Conservation (phyloP, 2,797 vertebrate genomes). For the Neostethus bicornis region DNA sequence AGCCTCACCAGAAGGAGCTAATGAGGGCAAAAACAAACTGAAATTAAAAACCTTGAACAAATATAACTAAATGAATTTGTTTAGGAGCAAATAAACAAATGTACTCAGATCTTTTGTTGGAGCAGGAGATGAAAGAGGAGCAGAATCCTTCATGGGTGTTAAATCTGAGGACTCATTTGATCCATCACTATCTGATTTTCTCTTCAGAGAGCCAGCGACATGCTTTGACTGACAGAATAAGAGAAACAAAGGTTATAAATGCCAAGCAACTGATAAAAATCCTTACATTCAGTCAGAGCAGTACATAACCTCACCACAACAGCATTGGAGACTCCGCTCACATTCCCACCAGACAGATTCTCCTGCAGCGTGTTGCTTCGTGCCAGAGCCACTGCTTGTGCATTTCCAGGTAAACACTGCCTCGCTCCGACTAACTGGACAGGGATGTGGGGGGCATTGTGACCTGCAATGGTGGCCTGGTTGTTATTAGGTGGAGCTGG, state of each 20-base stretch:
- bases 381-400: constrained; percentile 86
- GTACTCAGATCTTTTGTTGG: constrained; percentile 76
- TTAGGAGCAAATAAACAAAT: not conserved
- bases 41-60: not conserved
- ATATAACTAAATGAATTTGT: not conserved
- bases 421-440: constrained; percentile 95
- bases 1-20: constrained; percentile 77
- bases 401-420: constrained; percentile 86
- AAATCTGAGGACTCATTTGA: constrained; percentile 76
- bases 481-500: constrained; percentile 80
- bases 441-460: constrained; percentile 89
- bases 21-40: not conserved
- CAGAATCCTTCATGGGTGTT: constrained; percentile 71
- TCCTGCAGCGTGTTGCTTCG: constrained; percentile 67
- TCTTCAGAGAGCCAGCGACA: constrained; percentile 83
- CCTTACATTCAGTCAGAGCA: not conserved
- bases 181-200: constrained; percentile 92
- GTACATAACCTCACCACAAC: constrained; percentile 60
- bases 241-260: not conserved
- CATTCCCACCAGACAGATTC: constrained; percentile 48
- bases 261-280: not conserved
- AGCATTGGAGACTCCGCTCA: constrained; percentile 40
- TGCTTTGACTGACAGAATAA: constrained; percentile 81
- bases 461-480: constrained; percentile 72
- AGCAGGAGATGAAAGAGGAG: constrained; percentile 79